Conservation (phyloP, 2,888 invertebrate genomes). For the Muschampia plurimacula region DNA sequence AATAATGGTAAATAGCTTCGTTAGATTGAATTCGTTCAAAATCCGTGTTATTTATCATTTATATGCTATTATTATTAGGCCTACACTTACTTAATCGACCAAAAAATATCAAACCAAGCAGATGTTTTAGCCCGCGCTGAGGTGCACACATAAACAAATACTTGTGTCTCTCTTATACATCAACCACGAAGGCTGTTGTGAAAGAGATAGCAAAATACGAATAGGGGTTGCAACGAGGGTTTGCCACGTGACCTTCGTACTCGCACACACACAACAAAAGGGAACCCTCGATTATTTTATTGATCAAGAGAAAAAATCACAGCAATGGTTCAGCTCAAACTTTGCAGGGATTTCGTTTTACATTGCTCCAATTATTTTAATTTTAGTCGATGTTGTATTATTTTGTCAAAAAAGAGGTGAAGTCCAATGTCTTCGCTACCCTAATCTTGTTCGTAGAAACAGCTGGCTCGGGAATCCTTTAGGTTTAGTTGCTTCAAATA, state of each 20-base stretch:
- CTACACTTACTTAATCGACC: constrained; percentile 62
- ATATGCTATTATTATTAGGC: constrained; percentile 58
- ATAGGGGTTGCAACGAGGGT: constrained; percentile 77
- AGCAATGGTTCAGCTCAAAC: constrained; percentile 47
- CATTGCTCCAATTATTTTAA: background rate
- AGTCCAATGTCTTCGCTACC: no score
- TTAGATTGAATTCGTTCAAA: constrained; percentile 22
- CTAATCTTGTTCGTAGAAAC: no score
- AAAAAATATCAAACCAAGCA: constrained; percentile 77
- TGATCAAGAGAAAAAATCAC: constrained; percentile 71
- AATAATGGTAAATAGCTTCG: constrained; percentile 12
- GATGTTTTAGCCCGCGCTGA: constrained; percentile 77
- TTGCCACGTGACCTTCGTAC: constrained; percentile 72
- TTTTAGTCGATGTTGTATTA: background rate
- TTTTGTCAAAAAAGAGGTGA: background rate
- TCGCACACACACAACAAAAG: constrained; percentile 55
- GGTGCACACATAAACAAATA: constrained; percentile 55
- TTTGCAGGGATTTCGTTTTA: constrained; percentile 20
- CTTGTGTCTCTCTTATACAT: constrained; percentile 50
- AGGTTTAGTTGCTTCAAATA: no score
- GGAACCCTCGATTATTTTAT: constrained; percentile 75
- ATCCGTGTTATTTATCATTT: constrained; percentile 30
- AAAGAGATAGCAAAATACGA: constrained; percentile 57
- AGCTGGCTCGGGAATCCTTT: no score
- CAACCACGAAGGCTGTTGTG: constrained; percentile 23